Evolutionary conservation across 2,888 invertebrate species (phyloP), one percentile per base, ranked within the genome.

Genomic region (Poecilobothrus nobilitatus): DNA sequence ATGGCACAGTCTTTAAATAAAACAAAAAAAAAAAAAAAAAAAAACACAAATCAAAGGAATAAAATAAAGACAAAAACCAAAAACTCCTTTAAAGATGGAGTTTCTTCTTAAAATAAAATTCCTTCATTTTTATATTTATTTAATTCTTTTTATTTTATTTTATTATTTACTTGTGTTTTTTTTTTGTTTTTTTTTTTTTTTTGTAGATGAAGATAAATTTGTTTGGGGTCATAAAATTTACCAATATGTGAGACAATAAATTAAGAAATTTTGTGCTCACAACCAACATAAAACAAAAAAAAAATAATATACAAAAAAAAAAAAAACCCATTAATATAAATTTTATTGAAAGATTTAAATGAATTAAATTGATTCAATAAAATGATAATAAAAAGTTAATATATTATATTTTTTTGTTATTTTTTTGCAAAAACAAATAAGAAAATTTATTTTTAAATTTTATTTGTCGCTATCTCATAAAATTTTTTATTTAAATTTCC

Each of bases 311-410:
- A n/a, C 7, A 6, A n/a, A n/a, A 12, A 18, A 53, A 53, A 53
- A 53, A 18, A 53, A 53, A 53, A 53, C 15, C 53, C 53, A 53
- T 53, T 53, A 53, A 53, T 53, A 53, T 53, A 53, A 53, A 53
- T 53, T 53, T 53, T 53, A 53, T 53, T 53, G 53, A 53, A 53
- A 53, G 53, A 53, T 53, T 53, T 53, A 53, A 53, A 53, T 53
- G 53, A 53, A 53, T 53, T 53, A 53, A 53, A 53, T 53, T 53
- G 53, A 53, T 53, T 53, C 53, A 53, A 53, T 53, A 53, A 53
- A 53, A 53, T 18, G 53, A 53, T 53, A 53, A 53, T 53, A 53
- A 53, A 53, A 53, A 53, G 53, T 53, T 53, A 53, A 53, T 53
- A 53, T 53, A 53, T 53, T 53, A 53, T 53, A 53, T 18, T 15